Evolutionary conservation across 1,140 invertebrate species (phyloP).

Genomic region (Drosophila miranda): DNA sequence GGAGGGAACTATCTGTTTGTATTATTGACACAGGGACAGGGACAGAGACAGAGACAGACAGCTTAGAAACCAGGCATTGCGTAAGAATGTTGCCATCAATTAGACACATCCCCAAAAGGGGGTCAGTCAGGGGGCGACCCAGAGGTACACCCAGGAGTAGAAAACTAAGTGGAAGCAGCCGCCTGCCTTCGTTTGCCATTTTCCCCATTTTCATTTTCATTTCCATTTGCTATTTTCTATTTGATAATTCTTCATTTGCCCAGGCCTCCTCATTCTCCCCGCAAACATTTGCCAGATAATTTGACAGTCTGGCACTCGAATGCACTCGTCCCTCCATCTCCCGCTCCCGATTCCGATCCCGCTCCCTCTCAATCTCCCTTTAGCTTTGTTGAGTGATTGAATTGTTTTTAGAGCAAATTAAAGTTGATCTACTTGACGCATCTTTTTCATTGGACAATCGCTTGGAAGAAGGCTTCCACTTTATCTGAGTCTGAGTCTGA

Average conservation of each 20-base stretch:
- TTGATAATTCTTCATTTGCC: conserved; percentile 17
- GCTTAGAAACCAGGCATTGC: not conserved
- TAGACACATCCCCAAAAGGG: conserved; percentile 34
- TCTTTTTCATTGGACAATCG: conserved; percentile 10
- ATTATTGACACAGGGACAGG: conserved; percentile 28
- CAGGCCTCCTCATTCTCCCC: not conserved
- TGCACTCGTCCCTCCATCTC: conserved; percentile 5
- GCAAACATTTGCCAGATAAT: conserved; percentile 46
- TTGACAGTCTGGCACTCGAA: conserved; percentile 28
- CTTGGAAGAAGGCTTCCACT: not conserved
- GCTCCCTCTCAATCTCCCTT: not conserved
- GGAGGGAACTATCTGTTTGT: conserved; percentile 32
- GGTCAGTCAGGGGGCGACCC: too few relatives aligned
- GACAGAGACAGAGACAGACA: not conserved
- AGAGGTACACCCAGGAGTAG: too few relatives aligned
- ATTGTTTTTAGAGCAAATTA: conserved; percentile 63
- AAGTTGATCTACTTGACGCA: conserved; percentile 57
- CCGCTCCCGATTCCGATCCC: too few relatives aligned
- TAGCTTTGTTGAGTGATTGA: conserved; percentile 48
- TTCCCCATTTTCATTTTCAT: not conserved
- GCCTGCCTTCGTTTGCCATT: too few relatives aligned
- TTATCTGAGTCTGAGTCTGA: not conserved
- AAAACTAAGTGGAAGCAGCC: too few relatives aligned
- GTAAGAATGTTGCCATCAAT: conserved; percentile 62
- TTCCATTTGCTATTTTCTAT: conserved; percentile 13